A percentile compares a stretch with the other conserved stretches of the same genome.
Conservation (phyloP, 92 coral and sea anemone species). For the Porites rus region DNA sequence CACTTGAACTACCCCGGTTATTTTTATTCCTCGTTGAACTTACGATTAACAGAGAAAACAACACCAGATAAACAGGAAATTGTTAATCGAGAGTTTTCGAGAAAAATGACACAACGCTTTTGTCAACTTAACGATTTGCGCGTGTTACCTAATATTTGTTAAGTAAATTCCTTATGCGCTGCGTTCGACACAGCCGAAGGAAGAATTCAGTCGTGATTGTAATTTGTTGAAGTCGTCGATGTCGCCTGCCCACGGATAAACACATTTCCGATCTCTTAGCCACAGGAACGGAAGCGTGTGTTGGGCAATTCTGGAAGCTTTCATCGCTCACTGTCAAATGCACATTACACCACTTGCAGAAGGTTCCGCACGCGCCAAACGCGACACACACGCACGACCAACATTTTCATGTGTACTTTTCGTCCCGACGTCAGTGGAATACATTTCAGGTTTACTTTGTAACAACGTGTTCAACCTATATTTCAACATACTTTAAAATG, state of each 20-base stretch:
- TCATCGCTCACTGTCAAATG: conserved; percentile 28
- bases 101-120: conserved; percentile 67
- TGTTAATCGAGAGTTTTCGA: conserved; percentile 79
- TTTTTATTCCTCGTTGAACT: neutral
- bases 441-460: neutral
- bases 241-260: conserved; percentile 24
- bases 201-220: conserved; percentile 29
- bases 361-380: conserved; percentile 23
- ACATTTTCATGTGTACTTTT: conserved; percentile 1
- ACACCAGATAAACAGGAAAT: conserved; percentile 91
- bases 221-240: neutral
- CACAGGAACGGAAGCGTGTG: conserved; percentile 39
- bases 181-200: neutral
- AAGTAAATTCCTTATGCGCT: conserved; percentile 47
- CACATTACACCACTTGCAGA: neutral
- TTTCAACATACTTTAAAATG: neutral
- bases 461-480: neutral
- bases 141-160: conserved; percentile 75
- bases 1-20: neutral
- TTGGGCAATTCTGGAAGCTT: conserved; percentile 20
- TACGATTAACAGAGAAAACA: conserved; percentile 75
- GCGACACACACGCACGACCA: conserved; percentile 26
- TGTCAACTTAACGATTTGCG: conserved; percentile 61
- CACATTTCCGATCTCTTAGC: conserved; percentile 31
- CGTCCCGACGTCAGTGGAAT: neutral